Evolutionary conservation across 2,888 invertebrate species (phyloP).

Genomic region (Dasypogon diadema): DNA sequence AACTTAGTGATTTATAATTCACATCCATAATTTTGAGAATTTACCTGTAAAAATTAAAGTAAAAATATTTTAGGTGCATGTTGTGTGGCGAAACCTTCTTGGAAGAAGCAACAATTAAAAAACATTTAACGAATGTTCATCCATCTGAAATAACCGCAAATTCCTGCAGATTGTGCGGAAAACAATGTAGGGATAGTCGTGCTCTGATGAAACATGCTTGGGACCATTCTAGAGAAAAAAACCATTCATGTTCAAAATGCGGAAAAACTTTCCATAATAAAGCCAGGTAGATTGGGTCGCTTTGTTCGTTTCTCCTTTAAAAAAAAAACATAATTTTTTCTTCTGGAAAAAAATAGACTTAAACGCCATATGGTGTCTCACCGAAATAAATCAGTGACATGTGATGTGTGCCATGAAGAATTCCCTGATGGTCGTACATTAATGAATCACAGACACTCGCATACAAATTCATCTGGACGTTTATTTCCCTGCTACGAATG

Average conservation of each 20-base stretch:
- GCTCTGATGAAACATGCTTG: conserved; percentile 77
- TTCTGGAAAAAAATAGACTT: conserved; percentile 64
- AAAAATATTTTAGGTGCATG: conserved; percentile 71
- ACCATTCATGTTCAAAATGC: conserved; percentile 76
- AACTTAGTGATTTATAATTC: too few relatives aligned
- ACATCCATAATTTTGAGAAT: too few relatives aligned
- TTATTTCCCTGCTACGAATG: conserved; percentile 87
- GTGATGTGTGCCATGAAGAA: conserved; percentile 78
- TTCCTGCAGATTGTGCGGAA: conserved; percentile 76
- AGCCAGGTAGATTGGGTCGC: conserved; percentile 70
- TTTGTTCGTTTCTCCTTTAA: not conserved
- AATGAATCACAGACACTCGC: conserved; percentile 78
- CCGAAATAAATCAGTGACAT: conserved; percentile 77
- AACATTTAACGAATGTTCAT: conserved; percentile 74
- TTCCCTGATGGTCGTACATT: conserved; percentile 78
- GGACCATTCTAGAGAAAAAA: conserved; percentile 76
- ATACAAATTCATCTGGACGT: conserved; percentile 70
- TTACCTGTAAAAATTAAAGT: too few relatives aligned
- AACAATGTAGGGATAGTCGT: conserved; percentile 77
- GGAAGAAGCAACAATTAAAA: conserved; percentile 75
- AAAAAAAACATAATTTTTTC: not conserved
- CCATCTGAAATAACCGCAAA: conserved; percentile 74
- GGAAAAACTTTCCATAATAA: conserved; percentile 80
- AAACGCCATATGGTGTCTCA: conserved; percentile 79
- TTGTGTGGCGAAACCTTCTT: conserved; percentile 75